These are phyloP conservation scores for Nomada lathburiana DNA, from an alignment of 2,888 invertebrate genomes.

Conservation along the genomic window DNA sequence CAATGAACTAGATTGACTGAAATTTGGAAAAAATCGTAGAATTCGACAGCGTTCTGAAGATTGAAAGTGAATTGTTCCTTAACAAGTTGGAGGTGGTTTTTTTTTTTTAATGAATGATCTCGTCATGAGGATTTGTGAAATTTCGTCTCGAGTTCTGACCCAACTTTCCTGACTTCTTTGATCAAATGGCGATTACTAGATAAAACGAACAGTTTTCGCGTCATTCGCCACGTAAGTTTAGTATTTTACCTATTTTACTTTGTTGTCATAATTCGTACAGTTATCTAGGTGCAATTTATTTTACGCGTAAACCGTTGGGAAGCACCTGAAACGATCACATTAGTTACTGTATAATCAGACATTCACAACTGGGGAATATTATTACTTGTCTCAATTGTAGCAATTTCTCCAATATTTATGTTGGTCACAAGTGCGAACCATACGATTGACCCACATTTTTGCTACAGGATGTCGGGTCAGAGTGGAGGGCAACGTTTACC, in stretches of 20 bases:
- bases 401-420: background rate
- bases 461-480: slow-evolving; percentile 81
- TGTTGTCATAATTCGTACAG: background rate
- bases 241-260: background rate
- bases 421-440: background rate
- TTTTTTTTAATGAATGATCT: slow-evolving; percentile 9
- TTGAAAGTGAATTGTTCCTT: background rate
- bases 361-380: slow-evolving; percentile 16
- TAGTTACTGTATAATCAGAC: slow-evolving; percentile 7
- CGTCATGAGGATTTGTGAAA: slow-evolving; percentile 76
- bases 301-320: background rate
- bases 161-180: slow-evolving; percentile 80
- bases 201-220: slow-evolving; percentile 71
- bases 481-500: slow-evolving; percentile 81
- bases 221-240: slow-evolving; percentile 72
- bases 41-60: slow-evolving; percentile 26
- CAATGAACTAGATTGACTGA: slow-evolving; percentile 62
- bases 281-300: background rate
- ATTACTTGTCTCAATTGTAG: background rate
- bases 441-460: slow-evolving; percentile 12
- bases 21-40: slow-evolving; percentile 27
- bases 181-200: slow-evolving; percentile 77
- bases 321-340: background rate
- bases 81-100: slow-evolving; percentile 10
- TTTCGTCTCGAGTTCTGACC: slow-evolving; percentile 74